Evolutionary conservation across 2,888 invertebrate genomes (phyloP).

Genomic region (Girardia tigrina): DNA sequence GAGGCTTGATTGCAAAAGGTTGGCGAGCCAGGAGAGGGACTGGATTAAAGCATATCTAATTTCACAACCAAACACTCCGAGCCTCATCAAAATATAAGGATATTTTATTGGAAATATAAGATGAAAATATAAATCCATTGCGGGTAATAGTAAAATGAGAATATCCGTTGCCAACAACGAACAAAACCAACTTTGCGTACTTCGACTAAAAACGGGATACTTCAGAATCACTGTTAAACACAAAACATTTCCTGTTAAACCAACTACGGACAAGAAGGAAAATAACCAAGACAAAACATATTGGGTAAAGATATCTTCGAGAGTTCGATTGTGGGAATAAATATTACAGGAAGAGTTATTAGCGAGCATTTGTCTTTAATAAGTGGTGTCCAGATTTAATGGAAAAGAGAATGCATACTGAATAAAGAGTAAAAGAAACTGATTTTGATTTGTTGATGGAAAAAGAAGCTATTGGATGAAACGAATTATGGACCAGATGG

Average conservation of each 20-base stretch:
- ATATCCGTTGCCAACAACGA: not conserved
- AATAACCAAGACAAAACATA: not conserved
- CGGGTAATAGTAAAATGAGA: not conserved
- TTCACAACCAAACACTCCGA: conserved; percentile 25
- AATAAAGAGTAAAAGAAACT: too few species aligned
- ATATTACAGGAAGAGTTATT: not conserved
- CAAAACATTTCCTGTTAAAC: not conserved
- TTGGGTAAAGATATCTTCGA: not conserved
- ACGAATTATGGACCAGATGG: too few species aligned
- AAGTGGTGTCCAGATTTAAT: too few species aligned
- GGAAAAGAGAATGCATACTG: too few species aligned
- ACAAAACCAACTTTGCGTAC: conserved; percentile 21
- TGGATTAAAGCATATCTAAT: not conserved
- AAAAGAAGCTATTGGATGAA: too few species aligned
- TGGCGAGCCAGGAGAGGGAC: not conserved
- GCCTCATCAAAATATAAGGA: not conserved
- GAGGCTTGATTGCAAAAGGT: not conserved
- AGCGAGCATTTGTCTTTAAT: not conserved
- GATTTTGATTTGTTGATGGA: too few species aligned
- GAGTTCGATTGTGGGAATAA: not conserved
- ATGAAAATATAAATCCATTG: not conserved
- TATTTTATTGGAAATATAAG: not conserved
- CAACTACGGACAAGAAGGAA: not conserved
- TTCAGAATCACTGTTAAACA: not conserved
- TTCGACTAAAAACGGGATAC: conserved; percentile 21